Evolutionary conservation across 2,113 vertebrate species (phyloP).

Genomic region (Platysternon megacephalum): DNA sequence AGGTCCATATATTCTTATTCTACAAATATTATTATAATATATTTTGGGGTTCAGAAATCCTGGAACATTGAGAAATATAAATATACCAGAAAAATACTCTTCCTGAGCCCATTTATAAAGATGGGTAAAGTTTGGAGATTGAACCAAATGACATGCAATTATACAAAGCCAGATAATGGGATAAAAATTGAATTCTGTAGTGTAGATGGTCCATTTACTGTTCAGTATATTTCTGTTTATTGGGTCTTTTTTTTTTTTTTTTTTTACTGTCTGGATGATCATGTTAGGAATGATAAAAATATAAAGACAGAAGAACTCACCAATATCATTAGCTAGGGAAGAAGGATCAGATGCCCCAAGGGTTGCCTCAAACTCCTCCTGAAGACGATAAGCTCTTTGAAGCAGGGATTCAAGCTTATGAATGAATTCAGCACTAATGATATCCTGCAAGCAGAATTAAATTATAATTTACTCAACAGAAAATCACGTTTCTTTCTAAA

Average conservation of each 20-base stretch:
- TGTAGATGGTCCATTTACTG: not conserved
- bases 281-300: not conserved
- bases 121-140: not conserved
- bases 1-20: not conserved
- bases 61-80: not conserved
- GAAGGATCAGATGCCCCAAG: slow-evolving; percentile 85
- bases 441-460: slow-evolving; percentile 81
- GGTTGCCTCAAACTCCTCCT: slow-evolving; percentile 95
- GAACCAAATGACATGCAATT: not conserved
- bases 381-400: slow-evolving; percentile 93
- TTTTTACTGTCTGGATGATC: not conserved
- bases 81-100: not conserved
- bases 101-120: not conserved
- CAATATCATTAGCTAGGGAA: slow-evolving; percentile 82
- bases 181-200: not conserved
- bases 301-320: slow-evolving; percentile 75
- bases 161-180: not conserved
- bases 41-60: not conserved
- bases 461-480: not conserved
- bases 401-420: slow-evolving; percentile 94
- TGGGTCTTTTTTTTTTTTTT: not conserved
- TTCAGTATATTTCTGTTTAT: not conserved
- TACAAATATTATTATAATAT: not conserved
- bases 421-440: slow-evolving; percentile 94
- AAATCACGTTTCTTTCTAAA: not conserved